Percentiles rank a stretch among this genome's conserved stretches.
These are phyloP conservation scores for Lepeophtheirus salmonis DNA, from an alignment of 1,140 invertebrate genomes.

Conservation along the genomic window DNA sequence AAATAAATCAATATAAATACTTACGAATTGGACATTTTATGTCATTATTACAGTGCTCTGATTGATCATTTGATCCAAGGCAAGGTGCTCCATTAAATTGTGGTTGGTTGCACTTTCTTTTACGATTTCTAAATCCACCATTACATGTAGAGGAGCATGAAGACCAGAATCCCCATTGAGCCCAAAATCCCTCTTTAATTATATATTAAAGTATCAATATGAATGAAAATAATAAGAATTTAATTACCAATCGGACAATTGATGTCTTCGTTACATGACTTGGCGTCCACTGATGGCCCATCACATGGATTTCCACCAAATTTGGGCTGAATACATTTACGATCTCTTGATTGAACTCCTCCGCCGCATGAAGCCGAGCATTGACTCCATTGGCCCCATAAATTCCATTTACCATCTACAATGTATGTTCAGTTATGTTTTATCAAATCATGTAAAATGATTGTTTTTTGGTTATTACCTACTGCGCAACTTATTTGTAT, in stretches of 20 bases:
- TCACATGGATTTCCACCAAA: not conserved
- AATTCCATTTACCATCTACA: not conserved
- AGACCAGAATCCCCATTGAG: constrained; percentile 65
- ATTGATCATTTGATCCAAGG: not conserved
- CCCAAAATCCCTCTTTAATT: constrained; percentile 39
- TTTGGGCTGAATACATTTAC: not conserved
- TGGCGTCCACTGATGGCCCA: not conserved
- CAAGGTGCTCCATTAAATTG: not conserved
- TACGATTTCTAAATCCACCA: constrained; percentile 39
- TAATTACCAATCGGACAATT: not conserved
- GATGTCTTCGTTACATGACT: not conserved
- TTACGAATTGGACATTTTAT: not conserved
- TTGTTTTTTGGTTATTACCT: no score
- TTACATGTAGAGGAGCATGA: constrained; percentile 53
- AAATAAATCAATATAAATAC: not conserved
- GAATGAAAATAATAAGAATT: no score
- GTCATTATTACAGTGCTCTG: not conserved
- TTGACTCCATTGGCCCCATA: not conserved
- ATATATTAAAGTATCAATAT: not conserved
- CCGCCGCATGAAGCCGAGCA: not conserved
- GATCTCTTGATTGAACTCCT: not conserved
- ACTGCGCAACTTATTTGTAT: not conserved
- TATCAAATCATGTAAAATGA: no score
- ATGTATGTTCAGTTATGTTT: no score
- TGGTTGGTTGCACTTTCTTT: constrained; percentile 25